Conservation (phyloP, 2,113 vertebrate species). For the Ammodytes marinus region DNA sequence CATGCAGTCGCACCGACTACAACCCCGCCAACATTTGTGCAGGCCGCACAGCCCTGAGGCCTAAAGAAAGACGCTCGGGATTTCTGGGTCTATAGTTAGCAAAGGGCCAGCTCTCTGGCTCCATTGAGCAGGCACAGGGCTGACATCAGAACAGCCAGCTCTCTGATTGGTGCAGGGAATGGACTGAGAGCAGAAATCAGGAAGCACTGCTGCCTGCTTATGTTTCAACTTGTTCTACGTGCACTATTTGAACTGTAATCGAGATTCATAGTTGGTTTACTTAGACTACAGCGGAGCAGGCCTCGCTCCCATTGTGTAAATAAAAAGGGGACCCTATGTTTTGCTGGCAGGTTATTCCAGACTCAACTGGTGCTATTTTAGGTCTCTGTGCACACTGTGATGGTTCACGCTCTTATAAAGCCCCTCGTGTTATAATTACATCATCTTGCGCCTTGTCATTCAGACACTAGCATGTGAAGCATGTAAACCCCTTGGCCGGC, state of each 20-base stretch:
- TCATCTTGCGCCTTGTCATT: conserved; percentile 78
- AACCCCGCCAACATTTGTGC: conserved; percentile 82
- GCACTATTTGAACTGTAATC: conserved; percentile 51
- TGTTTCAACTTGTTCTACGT: conserved; percentile 34
- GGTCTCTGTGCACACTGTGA: conserved; percentile 56
- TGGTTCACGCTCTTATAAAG: conserved; percentile 60
- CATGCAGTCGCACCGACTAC: conserved; percentile 65
- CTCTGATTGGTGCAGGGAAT: conserved; percentile 40
- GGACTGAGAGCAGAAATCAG: conserved; percentile 17
- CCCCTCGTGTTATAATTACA: conserved; percentile 77
- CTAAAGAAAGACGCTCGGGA: conserved; percentile 69
- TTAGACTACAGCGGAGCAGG: conserved; percentile 45
- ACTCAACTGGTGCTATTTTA: conserved; percentile 60
- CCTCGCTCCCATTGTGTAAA: conserved; percentile 48
- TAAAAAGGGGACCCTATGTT: conserved; percentile 61
- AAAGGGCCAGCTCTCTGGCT: conserved; percentile 69
- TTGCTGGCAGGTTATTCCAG: conserved; percentile 59
- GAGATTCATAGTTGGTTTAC: conserved; percentile 51
- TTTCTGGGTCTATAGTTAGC: conserved; percentile 76
- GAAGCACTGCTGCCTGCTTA: conserved; percentile 16
- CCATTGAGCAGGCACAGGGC: conserved; percentile 39
- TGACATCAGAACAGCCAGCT: conserved; percentile 47
- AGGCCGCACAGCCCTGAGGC: conserved; percentile 67
- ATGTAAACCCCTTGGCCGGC: conserved; percentile 76
- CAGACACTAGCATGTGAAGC: conserved; percentile 75